Conservation (phyloP, 1,140 invertebrate species). For the Ostrea edulis region DNA sequence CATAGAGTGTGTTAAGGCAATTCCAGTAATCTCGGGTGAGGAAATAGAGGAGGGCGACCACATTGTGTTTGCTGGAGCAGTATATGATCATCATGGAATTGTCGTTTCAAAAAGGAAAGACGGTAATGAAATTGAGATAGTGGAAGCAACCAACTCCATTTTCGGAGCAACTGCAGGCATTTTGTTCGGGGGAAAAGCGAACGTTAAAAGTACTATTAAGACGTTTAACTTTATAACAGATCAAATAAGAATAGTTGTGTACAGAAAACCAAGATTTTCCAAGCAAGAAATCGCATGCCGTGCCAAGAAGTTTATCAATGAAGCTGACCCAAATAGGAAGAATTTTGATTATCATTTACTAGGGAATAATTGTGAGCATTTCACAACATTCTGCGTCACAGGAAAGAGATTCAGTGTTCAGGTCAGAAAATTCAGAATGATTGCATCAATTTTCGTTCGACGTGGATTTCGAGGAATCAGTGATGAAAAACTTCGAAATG, state of each 20-base stretch:
- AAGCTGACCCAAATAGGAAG: neutral
- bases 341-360: constrained; percentile 41
- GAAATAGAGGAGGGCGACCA: constrained; percentile 39
- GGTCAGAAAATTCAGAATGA: constrained; percentile 10
- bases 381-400: constrained; percentile 49
- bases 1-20: constrained; percentile 45
- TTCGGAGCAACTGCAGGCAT: neutral
- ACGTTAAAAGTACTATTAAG: neutral
- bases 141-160: constrained; percentile 40
- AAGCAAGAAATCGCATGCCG: neutral
- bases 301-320: neutral
- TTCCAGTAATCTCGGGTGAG: neutral
- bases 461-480: constrained; percentile 41
- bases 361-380: constrained; percentile 49
- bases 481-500: constrained; percentile 39
- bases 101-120: neutral
- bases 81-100: constrained; percentile 51
- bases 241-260: constrained; percentile 11
- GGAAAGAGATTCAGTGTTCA: constrained; percentile 35
- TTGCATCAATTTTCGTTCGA: neutral
- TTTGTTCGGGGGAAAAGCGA: constrained; percentile 42
- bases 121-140: neutral
- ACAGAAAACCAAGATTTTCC: constrained; percentile 1
- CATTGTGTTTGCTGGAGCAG: constrained; percentile 15
- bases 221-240: neutral